These are phyloP conservation scores for Scomber colias DNA, from an alignment of 2,113 vertebrate species.

Conservation along the genomic window DNA sequence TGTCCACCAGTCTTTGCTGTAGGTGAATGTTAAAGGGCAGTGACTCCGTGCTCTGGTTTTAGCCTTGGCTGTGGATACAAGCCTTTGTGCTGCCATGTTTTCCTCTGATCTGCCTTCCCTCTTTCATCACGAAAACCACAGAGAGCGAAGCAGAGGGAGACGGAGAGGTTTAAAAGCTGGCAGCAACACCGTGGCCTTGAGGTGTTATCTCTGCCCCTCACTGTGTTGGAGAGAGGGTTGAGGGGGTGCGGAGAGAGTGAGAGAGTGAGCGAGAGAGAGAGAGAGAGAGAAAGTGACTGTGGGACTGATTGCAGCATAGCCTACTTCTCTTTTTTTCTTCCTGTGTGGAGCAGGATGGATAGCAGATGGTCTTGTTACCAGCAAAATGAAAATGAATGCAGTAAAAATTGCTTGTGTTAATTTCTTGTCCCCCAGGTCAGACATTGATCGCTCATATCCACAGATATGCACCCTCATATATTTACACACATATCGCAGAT, in stretches of 20 bases:
- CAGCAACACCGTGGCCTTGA: constrained; percentile 78
- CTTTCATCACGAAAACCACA: constrained; percentile 70
- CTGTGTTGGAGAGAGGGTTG: constrained; percentile 63
- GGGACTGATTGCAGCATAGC: constrained; percentile 67
- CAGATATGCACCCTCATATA: constrained; percentile 38
- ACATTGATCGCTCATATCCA: constrained; percentile 49
- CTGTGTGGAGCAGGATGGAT: constrained; percentile 77
- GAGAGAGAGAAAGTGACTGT: constrained; percentile 39
- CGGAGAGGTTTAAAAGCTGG: constrained; percentile 73
- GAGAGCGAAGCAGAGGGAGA: constrained; percentile 71
- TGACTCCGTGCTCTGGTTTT: constrained; percentile 59
- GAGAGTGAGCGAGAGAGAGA: neutral
- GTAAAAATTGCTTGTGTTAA: constrained; percentile 88
- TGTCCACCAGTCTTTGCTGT: constrained; percentile 40
- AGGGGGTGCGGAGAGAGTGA: constrained; percentile 34
- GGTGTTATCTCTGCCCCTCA: constrained; percentile 81
- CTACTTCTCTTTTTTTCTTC: constrained; percentile 49
- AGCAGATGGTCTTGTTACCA: constrained; percentile 90
- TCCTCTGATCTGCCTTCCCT: constrained; percentile 74
- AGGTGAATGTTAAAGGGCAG: constrained; percentile 58
- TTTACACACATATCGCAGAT: constrained; percentile 34
- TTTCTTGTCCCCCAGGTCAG: constrained; percentile 87
- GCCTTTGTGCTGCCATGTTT: constrained; percentile 71
- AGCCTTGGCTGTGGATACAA: constrained; percentile 64
- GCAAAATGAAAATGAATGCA: constrained; percentile 88